A percentile compares a stretch with the other conserved stretches of the same genome.
phyloP scores from a whole-genome alignment of 2,888 invertebrate species.

The Pimpla rufipes region DNA sequence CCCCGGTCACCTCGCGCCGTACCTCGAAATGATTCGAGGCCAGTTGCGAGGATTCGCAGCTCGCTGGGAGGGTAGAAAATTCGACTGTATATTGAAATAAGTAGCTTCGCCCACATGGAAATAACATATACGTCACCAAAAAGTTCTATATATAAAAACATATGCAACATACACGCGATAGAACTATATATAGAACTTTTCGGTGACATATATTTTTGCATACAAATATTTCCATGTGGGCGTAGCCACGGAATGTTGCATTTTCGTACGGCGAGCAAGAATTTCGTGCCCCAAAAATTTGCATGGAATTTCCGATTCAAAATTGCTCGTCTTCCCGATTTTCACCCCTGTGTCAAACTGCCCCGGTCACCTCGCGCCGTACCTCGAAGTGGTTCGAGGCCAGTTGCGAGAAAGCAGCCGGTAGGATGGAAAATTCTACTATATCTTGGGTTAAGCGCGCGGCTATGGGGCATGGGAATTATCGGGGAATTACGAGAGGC shows the following conservation, averaged over 20 bases:
- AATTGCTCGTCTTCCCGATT: neutral
- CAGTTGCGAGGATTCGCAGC: slow-evolving; percentile 11
- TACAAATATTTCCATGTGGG: no score
- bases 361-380: neutral
- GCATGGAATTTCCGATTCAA: neutral
- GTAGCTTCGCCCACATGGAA: no score
- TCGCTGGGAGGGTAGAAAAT: slow-evolving; percentile 42
- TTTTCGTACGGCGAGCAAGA: no score
- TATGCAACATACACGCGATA: no score
- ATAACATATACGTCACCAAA: no score
- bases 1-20: neutral
- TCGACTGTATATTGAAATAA: slow-evolving; percentile 5
- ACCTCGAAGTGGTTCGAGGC: neutral
- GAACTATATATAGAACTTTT: no score
- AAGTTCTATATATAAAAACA: no score
- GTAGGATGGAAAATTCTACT: slow-evolving; percentile 42
- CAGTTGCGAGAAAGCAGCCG: slow-evolving; percentile 16
- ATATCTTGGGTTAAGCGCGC: slow-evolving; percentile 13
- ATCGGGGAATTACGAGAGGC: slow-evolving; percentile 69
- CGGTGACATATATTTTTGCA: no score
- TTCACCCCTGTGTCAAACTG: neutral
- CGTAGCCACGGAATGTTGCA: no score
- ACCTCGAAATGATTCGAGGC: neutral
- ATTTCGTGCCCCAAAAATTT: neutral
- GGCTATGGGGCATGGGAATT: slow-evolving; percentile 51